phyloP scores from a whole-genome alignment of 1,140 invertebrate genomes.

The Vollenhovia emeryi region DNA sequence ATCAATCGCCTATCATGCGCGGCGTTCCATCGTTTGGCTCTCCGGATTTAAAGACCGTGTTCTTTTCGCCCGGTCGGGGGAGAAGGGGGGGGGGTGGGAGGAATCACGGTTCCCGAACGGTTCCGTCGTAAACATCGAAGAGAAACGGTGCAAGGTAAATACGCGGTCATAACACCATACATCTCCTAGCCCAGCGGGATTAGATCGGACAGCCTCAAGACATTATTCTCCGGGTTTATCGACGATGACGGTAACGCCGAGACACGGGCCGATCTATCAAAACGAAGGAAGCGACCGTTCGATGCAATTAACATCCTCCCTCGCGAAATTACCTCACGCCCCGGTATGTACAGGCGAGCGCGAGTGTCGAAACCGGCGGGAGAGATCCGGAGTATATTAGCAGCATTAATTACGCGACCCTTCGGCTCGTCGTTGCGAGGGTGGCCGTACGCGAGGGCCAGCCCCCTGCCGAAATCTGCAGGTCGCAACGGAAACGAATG shows the following conservation, averaged over 20 bases:
- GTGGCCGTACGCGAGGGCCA: slow-evolving; percentile 34
- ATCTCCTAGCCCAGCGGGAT: slow-evolving; percentile 29
- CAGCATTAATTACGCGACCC: slow-evolving; percentile 75
- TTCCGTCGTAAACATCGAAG: slow-evolving; percentile 31
- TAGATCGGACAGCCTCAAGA: slow-evolving; percentile 35
- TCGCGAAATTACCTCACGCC: slow-evolving; percentile 62
- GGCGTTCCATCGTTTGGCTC: background rate
- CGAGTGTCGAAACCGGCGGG: slow-evolving; percentile 68
- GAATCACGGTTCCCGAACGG: background rate
- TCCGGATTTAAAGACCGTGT: background rate
- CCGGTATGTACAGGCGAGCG: slow-evolving; percentile 13
- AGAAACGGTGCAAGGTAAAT: slow-evolving; percentile 32
- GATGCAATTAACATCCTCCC: slow-evolving; percentile 67
- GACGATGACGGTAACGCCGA: slow-evolving; percentile 29
- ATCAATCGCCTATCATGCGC: background rate
- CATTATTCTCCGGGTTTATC: slow-evolving; percentile 43
- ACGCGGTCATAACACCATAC: slow-evolving; percentile 45
- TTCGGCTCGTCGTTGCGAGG: slow-evolving; percentile 55
- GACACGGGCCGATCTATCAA: slow-evolving; percentile 56
- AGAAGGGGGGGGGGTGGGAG: background rate
- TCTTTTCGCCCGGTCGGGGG: background rate
- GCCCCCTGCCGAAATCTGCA: slow-evolving; percentile 59
- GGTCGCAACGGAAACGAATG: slow-evolving; percentile 60
- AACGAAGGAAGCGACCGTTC: slow-evolving; percentile 69
- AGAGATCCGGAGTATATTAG: slow-evolving; percentile 71